phyloP scores from a whole-genome alignment of 2,113 vertebrate genomes.

The Pelecanoides urinatrix region DNA sequence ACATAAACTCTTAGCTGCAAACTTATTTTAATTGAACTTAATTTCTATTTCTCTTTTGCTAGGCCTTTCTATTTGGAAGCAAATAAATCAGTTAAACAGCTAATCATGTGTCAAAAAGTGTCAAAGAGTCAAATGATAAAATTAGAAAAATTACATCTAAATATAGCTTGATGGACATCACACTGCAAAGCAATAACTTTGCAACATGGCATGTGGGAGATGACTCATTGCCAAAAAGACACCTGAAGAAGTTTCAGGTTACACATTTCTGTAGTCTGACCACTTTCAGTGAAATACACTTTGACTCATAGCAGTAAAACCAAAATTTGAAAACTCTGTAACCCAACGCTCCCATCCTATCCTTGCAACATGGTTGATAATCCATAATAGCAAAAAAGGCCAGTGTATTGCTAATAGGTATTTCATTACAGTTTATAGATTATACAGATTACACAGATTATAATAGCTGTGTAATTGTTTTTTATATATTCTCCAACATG shows the following conservation, averaged over 20 bases:
- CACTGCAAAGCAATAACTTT: not conserved
- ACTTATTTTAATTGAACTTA: not conserved
- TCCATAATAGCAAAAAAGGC: not conserved
- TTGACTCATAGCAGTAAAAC: not conserved
- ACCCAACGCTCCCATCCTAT: not conserved
- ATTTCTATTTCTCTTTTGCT: not conserved
- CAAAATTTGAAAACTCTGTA: not conserved
- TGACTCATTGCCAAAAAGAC: not conserved
- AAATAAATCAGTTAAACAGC: not conserved
- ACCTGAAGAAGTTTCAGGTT: not conserved
- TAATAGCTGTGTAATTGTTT: not conserved
- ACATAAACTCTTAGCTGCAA: not conserved
- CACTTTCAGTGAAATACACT: not conserved
- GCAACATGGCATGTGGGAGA: not conserved
- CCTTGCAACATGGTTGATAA: not conserved
- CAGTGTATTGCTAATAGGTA: not conserved
- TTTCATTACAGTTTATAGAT: not conserved
- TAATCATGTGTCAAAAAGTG: not conserved
- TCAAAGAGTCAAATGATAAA: not conserved
- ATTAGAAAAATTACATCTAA: not conserved
- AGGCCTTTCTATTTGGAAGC: not conserved
- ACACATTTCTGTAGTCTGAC: not conserved
- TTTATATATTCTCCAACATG: not conserved
- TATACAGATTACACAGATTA: not conserved
- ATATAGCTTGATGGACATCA: not conserved